Conservation (phyloP, 2,888 invertebrate genomes). For the Mythimna loreyi region DNA sequence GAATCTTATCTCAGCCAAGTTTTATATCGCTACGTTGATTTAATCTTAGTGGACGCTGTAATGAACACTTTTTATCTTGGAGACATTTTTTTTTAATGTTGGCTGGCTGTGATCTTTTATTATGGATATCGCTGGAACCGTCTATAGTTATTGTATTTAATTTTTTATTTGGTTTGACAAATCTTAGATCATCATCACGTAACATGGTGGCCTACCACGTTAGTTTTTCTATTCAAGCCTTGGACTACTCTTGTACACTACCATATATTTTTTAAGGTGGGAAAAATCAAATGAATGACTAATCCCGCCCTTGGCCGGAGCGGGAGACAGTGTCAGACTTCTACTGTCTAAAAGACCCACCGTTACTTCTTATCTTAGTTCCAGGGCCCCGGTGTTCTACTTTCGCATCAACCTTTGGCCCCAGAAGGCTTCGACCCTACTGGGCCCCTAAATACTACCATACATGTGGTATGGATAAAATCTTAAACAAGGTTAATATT, state of each 20-base stretch:
- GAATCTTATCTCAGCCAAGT: conserved; percentile 82
- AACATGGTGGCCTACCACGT: neutral
- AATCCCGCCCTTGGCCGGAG: too few relatives aligned
- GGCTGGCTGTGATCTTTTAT: conserved; percentile 12
- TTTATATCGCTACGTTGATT: conserved; percentile 79
- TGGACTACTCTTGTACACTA: too few relatives aligned
- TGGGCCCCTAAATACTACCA: neutral
- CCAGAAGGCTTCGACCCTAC: too few relatives aligned
- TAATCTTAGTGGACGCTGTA: conserved; percentile 71
- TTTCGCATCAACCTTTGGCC: too few relatives aligned
- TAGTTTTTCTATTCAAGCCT: neutral
- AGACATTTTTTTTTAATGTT: conserved; percentile 41
- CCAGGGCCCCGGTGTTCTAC: too few relatives aligned
- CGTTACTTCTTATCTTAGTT: too few relatives aligned
- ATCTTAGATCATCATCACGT: too few relatives aligned
- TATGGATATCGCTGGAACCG: neutral
- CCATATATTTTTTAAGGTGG: too few relatives aligned
- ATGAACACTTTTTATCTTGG: conserved; percentile 60
- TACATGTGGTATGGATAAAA: neutral
- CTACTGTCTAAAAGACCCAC: too few relatives aligned
- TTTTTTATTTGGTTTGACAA: conserved; percentile 5
- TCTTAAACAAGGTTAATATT: neutral
- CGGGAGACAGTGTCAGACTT: too few relatives aligned
- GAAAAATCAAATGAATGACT: too few relatives aligned
- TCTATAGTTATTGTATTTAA: neutral